These are phyloP conservation scores for Chrysotoxum bicinctum DNA, from an alignment of 2,888 invertebrate genomes.

Conservation along the genomic window DNA sequence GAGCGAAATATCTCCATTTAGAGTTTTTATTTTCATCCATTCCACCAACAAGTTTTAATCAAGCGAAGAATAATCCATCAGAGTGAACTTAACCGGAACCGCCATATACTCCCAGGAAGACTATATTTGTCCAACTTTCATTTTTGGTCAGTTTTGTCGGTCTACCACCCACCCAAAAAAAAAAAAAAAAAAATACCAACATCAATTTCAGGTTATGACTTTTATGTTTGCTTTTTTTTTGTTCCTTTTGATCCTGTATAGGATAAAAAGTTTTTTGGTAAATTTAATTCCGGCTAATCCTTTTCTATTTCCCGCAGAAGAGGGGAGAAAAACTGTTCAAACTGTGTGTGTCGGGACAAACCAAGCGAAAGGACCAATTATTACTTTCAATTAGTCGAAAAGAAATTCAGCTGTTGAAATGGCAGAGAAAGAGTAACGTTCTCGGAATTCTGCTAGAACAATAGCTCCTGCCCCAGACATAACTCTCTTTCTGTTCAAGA, in stretches of 20 bases:
- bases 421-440: neutral
- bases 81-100: constrained; percentile 18
- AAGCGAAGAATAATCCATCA: constrained; percentile 11
- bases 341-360: neutral
- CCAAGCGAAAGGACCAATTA: constrained; percentile 47
- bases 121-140: constrained; percentile 1
- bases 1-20: constrained; percentile 42
- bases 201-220: constrained; percentile 67
- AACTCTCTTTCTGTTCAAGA: neutral
- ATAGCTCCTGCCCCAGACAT: constrained; percentile 1
- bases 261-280: constrained; percentile 19
- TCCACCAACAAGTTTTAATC: constrained; percentile 9
- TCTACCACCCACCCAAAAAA: neutral
- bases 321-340: neutral
- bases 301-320: neutral
- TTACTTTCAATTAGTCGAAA: constrained; percentile 55
- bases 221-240: constrained; percentile 24
- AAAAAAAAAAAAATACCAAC: constrained; percentile 30
- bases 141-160: neutral
- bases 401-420: constrained; percentile 46
- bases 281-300: constrained; percentile 43
- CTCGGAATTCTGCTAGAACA: neutral
- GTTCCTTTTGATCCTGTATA: constrained; percentile 6
- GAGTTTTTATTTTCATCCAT: constrained; percentile 24
- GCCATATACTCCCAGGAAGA: neutral